Percentiles rank a stretch among this genome's conserved stretches.
Conservation (phyloP, 2,888 invertebrate species). For the Aleiodes leptofemur region DNA sequence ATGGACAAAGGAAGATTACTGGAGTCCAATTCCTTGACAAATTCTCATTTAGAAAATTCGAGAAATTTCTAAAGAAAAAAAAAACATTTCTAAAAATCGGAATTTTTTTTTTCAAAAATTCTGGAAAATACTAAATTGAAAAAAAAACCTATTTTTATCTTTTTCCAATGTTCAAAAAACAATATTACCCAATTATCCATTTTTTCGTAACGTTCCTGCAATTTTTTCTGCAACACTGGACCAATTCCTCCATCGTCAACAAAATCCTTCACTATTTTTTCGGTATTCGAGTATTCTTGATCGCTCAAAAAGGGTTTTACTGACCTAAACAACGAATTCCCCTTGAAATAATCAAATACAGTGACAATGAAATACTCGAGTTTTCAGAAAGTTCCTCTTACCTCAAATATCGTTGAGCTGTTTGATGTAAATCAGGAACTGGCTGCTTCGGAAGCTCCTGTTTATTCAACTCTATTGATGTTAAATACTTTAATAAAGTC, state of each 20-base stretch:
- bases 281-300: slow-evolving; percentile 83
- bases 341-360: neutral
- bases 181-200: slow-evolving; percentile 83
- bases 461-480: slow-evolving; percentile 57
- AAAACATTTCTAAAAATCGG: no score
- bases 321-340: slow-evolving; percentile 74
- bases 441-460: slow-evolving; percentile 82
- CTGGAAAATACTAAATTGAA: no score
- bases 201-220: slow-evolving; percentile 81
- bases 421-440: slow-evolving; percentile 87
- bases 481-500: neutral
- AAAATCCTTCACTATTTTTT: slow-evolving; percentile 82
- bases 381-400: slow-evolving; percentile 49
- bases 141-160: no score
- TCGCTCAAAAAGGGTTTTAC: slow-evolving; percentile 86
- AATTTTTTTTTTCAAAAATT: no score
- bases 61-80: no score
- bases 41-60: no score
- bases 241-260: slow-evolving; percentile 80
- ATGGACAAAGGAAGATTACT: no score
- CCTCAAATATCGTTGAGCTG: slow-evolving; percentile 84
- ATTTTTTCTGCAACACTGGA: slow-evolving; percentile 82
- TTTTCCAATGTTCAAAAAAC: no score
- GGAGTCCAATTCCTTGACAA: no score
- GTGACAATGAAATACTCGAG: neutral